Evolutionary conservation across 2,888 invertebrate genomes (phyloP).

Genomic region (Troides helena): DNA sequence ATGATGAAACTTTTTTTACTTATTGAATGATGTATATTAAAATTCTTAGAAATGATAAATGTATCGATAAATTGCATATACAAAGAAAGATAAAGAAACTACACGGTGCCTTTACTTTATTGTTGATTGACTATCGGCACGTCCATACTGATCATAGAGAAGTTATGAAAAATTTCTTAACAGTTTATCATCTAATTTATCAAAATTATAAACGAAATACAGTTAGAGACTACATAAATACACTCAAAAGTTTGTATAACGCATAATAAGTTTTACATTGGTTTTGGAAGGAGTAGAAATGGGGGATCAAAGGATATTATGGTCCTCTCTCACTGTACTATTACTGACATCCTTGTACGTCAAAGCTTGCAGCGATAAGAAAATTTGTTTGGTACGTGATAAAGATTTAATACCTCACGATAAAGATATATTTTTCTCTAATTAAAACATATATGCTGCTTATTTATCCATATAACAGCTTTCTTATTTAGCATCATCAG

Average conservation of each 20-base stretch:
- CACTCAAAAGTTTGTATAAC: conserved; percentile 23
- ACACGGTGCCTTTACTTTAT: conserved; percentile 1
- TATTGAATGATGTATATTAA: background rate
- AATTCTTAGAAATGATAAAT: conserved; percentile 7
- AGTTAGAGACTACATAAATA: conserved; percentile 23
- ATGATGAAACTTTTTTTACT: background rate
- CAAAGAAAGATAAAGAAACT: conserved; percentile 7
- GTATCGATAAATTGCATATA: conserved; percentile 1
- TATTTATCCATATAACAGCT: no score
- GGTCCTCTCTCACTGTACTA: conserved; percentile 61
- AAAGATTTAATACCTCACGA: background rate
- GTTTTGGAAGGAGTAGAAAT: conserved; percentile 43
- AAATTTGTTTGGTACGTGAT: conserved; percentile 59
- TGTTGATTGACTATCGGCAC: conserved; percentile 18
- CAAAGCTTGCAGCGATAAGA: conserved; percentile 61
- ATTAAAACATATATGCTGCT: background rate
- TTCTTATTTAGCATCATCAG: no score
- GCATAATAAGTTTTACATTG: conserved; percentile 36
- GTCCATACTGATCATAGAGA: conserved; percentile 21
- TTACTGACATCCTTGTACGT: conserved; percentile 50
- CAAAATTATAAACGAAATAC: conserved; percentile 20
- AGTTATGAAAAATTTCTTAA: conserved; percentile 11
- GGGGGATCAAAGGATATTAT: conserved; percentile 61
- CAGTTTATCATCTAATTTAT: conserved; percentile 33
- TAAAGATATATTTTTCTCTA: background rate